Base-by-base conservation (phyloP, 1,140 invertebrate species). In the Chymomyza costata region DNA sequence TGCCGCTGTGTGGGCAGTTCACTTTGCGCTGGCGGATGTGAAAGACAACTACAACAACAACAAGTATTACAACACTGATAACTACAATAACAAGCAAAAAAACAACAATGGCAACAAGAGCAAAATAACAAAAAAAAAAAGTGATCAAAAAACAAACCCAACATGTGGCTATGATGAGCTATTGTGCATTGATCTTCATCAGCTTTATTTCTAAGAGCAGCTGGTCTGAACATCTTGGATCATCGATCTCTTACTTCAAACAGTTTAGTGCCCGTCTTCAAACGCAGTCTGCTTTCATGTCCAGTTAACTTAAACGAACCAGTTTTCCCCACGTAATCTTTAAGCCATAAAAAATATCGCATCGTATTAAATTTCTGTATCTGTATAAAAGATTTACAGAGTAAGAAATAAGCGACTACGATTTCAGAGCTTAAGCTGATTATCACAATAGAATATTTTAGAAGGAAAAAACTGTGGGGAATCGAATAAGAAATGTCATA, bases 111-210 rank as follows among this genome's bases (percentile, higher is more conserved):
- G 34, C 34, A 37, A 44, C 49, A 59, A 54, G 32, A 41, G 43
- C 32, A 50, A 21, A 14, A 28, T 43, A 18, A 50, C 15, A 49
- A 45, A 25, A 8, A 25, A 25, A 25, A 3, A 25, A 25, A 25
- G 21, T 25, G 3, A 8, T 25, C 21, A 25, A 25, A 25, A 25
- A 8, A 5, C 21, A 25, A 25, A 25, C 3, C 21, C 21, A 5
- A 3, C 21, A 25, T 25, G 21, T 25, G 21, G 21, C 21, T 3
- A 65, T 78, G 71, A 71, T 71, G 73, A 65, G 73, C 3, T 25
- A 5, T 25, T 25, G 3, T 5, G 21, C 71, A 78, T 76, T 70
- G 71, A 78, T 78, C 71, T 25, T 25, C 21, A 25, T 25, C 21
- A 25, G 21, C 55, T 57, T 37, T 30, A 63, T 58, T 49, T 47